phyloP scores from a whole-genome alignment of 2,888 invertebrate genomes.

The Julus scandinavius region DNA sequence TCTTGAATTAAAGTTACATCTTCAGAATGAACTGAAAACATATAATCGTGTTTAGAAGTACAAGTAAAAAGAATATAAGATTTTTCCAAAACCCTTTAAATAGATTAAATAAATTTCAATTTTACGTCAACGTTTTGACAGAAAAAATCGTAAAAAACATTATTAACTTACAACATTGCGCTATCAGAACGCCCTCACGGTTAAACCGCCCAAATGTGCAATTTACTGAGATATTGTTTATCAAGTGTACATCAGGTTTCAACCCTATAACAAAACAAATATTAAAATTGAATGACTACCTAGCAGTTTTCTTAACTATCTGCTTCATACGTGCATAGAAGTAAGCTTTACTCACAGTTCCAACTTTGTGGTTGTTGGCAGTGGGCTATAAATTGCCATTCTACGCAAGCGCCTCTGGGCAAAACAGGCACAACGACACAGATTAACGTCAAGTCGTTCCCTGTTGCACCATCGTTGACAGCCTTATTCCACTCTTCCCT shows the following conservation, averaged over 20 bases:
- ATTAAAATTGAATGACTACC: not conserved
- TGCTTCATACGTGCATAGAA: not conserved
- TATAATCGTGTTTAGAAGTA: not conserved
- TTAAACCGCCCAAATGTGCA: not conserved
- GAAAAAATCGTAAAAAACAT: no score
- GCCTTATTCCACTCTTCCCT: slow-evolving; percentile 81
- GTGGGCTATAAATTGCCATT: slow-evolving; percentile 91
- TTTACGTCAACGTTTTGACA: no score
- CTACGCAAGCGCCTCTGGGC: slow-evolving; percentile 82
- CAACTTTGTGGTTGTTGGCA: not conserved
- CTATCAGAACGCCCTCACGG: not conserved
- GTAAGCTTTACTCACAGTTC: not conserved
- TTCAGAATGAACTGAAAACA: not conserved
- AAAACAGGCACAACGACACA: slow-evolving; percentile 83
- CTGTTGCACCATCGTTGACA: slow-evolving; percentile 68
- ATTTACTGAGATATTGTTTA: not conserved
- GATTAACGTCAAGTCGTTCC: slow-evolving; percentile 69
- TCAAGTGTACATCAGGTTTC: not conserved
- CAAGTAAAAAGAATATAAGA: not conserved
- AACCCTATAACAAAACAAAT: not conserved
- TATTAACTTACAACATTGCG: not conserved
- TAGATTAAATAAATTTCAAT: no score
- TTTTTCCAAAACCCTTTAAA: not conserved
- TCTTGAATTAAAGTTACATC: not conserved
- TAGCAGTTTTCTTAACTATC: not conserved